Percentiles rank a stretch among this genome's conserved stretches.
Evolutionary conservation across 1,140 invertebrate genomes (phyloP).

Genomic region (Pectinophora gossypiella): DNA sequence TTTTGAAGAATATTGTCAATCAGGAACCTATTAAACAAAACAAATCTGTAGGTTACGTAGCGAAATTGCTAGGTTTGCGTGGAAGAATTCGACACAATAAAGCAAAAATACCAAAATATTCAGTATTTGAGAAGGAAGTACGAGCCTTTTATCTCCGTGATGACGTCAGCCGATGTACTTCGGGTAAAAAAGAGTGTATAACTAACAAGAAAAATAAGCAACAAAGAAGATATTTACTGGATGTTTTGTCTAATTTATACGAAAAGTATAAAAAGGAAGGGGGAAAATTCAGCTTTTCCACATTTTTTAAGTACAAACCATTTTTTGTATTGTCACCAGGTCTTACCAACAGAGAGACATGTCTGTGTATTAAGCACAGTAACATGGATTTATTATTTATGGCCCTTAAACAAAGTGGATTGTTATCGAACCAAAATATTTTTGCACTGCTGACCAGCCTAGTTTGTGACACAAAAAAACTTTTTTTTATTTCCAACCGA

Average conservation of each 20-base stretch:
- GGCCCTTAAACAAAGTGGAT: constrained; percentile 5
- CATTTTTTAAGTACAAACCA: constrained; percentile 16
- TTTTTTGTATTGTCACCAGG: constrained; percentile 18
- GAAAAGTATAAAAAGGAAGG: constrained; percentile 17
- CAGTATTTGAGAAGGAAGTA: constrained; percentile 1
- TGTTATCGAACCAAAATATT: no score
- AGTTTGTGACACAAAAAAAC: constrained; percentile 6
- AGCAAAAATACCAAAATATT: constrained; percentile 4
- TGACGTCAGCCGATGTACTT: constrained; percentile 17
- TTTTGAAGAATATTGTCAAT: constrained; percentile 12
- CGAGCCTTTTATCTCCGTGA: constrained; percentile 13
- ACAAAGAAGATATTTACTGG: constrained; percentile 16
- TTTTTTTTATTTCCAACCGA: no score
- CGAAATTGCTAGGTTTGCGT: constrained; percentile 6
- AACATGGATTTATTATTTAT: constrained; percentile 13
- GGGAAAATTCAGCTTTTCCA: constrained; percentile 12
- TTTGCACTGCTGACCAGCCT: constrained; percentile 8
- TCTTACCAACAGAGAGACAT: constrained; percentile 16
- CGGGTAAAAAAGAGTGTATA: constrained; percentile 20
- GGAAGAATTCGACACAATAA: constrained; percentile 6
- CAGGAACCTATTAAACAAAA: constrained; percentile 8
- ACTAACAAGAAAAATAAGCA: constrained; percentile 16
- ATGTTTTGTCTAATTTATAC: constrained; percentile 15
- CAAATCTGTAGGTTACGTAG: not conserved
- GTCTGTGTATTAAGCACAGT: constrained; percentile 15